Base-by-base conservation (phyloP, 1,140 invertebrate species). In the Ceratina australensis region DNA sequence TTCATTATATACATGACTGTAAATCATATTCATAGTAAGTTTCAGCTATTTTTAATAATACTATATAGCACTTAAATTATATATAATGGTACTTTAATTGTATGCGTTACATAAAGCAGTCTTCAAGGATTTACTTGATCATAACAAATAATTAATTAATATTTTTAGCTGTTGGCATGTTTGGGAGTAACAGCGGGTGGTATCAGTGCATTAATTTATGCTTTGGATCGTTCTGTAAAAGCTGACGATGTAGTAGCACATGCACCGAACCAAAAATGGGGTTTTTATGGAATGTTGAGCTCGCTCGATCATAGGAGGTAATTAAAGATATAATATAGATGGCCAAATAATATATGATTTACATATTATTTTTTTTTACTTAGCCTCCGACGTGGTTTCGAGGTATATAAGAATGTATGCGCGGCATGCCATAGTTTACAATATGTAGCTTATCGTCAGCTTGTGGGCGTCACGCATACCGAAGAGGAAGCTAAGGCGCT, bases 321-420 rank as follows among this genome's bases (percentile, higher is more conserved):
- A 83, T 60, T 61, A 61, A 61, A 73, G 60, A 22, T 33, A 64
- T 66, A 50, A 42, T 18, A 28, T 26, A 59, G 22, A 56, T 1
- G 52, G 28, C 22, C 1, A 63, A 54, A 47, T 50, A 56, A 22
- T 28, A 1, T 5, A 7, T 59, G 16, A 24, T 24, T 60, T 82
- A 20, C 3, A 26, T 49, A 75, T 69, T 59, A 50, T 57, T 63
- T 72, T 79, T 81, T 24, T 47, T 85, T 83, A 82, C 88, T 76
- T 80, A 96, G 96, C 85, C 94, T 99, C 78, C 95, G 98, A 69
- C 95, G 99, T 90, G 99, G 99, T 57, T 99, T 98, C 92, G 97
- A 98, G 94, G 99, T 99, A 0, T 99, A 99, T 93, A 99, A 99
- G 93, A 98, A 99, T 93, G 99, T 99, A 33, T 99, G 99, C 93